These are phyloP conservation scores for Lobophora halterata DNA, from an alignment of 2,888 invertebrate species.

Conservation along the genomic window DNA sequence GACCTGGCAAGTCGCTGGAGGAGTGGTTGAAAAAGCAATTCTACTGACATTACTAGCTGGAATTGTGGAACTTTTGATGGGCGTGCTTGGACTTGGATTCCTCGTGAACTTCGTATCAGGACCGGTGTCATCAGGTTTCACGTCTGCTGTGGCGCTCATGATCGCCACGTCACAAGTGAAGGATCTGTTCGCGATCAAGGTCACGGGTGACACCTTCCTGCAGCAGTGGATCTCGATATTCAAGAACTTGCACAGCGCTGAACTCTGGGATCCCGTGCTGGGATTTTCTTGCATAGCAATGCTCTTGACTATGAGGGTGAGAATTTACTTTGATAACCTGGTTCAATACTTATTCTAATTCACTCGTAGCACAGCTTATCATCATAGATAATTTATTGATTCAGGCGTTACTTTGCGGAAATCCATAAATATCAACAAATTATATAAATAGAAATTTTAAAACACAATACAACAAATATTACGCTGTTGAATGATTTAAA, in stretches of 20 bases:
- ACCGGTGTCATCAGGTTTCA: constrained; percentile 93
- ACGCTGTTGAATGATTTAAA: too few relatives aligned
- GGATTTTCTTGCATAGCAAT: constrained; percentile 88
- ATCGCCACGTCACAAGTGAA: constrained; percentile 94
- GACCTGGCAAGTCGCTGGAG: constrained; percentile 88
- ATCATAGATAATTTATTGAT: too few relatives aligned
- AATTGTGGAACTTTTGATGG: constrained; percentile 89
- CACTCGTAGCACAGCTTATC: too few relatives aligned
- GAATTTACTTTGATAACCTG: constrained; percentile 29
- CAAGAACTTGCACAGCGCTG: constrained; percentile 83
- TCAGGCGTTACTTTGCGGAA: too few relatives aligned
- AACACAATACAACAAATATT: too few relatives aligned
- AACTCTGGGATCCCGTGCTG: constrained; percentile 87
- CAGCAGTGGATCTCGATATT: constrained; percentile 89
- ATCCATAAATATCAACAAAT: too few relatives aligned
- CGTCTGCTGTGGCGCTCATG: constrained; percentile 93
- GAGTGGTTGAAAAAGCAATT: constrained; percentile 85
- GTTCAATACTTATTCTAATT: too few relatives aligned
- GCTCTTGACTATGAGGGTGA: constrained; percentile 88
- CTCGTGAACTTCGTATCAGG: constrained; percentile 94
- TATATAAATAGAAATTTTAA: too few relatives aligned
- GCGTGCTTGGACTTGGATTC: constrained; percentile 90
- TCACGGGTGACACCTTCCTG: constrained; percentile 87
- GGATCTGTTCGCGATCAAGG: constrained; percentile 87
- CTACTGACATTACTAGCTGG: constrained; percentile 88